Base-by-base conservation (phyloP, 2,113 vertebrate species). In the Noctilio leporinus region DNA sequence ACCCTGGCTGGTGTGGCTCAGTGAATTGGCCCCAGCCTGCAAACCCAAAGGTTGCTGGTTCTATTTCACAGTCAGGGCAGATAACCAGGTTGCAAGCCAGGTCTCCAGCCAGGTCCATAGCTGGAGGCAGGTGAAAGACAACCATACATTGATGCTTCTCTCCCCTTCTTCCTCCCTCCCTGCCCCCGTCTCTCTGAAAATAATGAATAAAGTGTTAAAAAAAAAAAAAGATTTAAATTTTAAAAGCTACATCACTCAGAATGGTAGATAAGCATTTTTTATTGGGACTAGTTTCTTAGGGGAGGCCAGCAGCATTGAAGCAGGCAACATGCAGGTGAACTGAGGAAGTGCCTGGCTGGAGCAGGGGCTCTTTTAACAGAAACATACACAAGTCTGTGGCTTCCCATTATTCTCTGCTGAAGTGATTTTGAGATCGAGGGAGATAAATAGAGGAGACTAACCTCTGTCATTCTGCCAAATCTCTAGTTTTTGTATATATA, bases 141-240 rank as follows among this genome's bases (percentile, higher is more conserved):
- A n/a, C n/a, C n/a, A n/a, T n/a, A n/a, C n/a, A n/a, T n/a, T n/a
- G n/a, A n/a, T n/a, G n/a, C n/a, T n/a, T n/a, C n/a, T n/a, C n/a
- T n/a, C n/a, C n/a, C n/a, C n/a, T n/a, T n/a, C n/a, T n/a, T n/a
- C n/a, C n/a, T n/a, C n/a, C n/a, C n/a, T n/a, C n/a, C n/a, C n/a
- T n/a, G n/a, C n/a, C n/a, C n/a, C n/a, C n/a, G n/a, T n/a, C n/a
- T n/a, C n/a, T n/a, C n/a, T n/a, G n/a, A n/a, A n/a, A n/a, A n/a
- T n/a, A n/a, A n/a, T n/a, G n/a, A n/a, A n/a, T n/a, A n/a, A n/a
- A n/a, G n/a, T n/a, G n/a, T n/a, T n/a, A n/a, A n/a, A n/a, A n/a
- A n/a, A n/a, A n/a, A n/a, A n/a, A n/a, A n/a, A n/a, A 83, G 49
- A 87, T 87, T 78, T 90, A 89, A 73, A 53, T 88, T 65, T 91